Percentiles rank a stretch among this genome's conserved stretches.
phyloP scores from a whole-genome alignment of 2,888 invertebrate species.

The Taenaris catops region DNA sequence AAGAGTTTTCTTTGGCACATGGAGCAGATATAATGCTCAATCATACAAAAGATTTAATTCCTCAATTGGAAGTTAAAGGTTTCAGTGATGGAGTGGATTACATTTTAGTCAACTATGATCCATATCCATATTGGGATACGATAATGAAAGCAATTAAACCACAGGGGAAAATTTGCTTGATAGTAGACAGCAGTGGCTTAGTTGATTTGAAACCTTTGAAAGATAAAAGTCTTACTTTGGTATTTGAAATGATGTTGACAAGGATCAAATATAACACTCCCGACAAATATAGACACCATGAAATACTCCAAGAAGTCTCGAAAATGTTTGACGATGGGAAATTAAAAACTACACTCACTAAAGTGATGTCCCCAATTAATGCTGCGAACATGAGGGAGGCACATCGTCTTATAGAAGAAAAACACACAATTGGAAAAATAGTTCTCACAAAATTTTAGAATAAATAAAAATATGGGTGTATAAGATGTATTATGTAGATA shows the following conservation, averaged over 20 bases:
- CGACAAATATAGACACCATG: slow-evolving; percentile 49
- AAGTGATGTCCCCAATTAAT: slow-evolving; percentile 56
- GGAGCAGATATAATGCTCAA: slow-evolving; percentile 57
- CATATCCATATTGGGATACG: slow-evolving; percentile 62
- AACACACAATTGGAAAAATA: slow-evolving; percentile 54
- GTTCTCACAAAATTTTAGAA: slow-evolving; percentile 39
- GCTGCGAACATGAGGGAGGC: slow-evolving; percentile 57
- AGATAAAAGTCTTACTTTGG: slow-evolving; percentile 59
- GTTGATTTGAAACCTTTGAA: slow-evolving; percentile 51
- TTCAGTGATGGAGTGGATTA: slow-evolving; percentile 53
- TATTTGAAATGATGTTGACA: slow-evolving; percentile 57
- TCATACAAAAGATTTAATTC: slow-evolving; percentile 47
- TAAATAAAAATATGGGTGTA: slow-evolving; percentile 20
- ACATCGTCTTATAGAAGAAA: slow-evolving; percentile 52
- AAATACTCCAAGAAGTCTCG: slow-evolving; percentile 47
- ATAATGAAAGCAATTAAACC: slow-evolving; percentile 55
- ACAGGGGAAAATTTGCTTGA: slow-evolving; percentile 58
- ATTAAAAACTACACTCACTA: slow-evolving; percentile 50
- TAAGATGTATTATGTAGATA: no score
- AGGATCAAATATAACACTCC: slow-evolving; percentile 58
- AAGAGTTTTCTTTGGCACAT: slow-evolving; percentile 40
- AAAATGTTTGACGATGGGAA: slow-evolving; percentile 49
- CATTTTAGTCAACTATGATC: slow-evolving; percentile 62
- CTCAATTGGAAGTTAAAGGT: slow-evolving; percentile 49
- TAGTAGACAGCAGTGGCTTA: slow-evolving; percentile 56